Evolutionary conservation across 2,797 vertebrate species (phyloP).

Genomic region (Amphiprion clarkii): DNA sequence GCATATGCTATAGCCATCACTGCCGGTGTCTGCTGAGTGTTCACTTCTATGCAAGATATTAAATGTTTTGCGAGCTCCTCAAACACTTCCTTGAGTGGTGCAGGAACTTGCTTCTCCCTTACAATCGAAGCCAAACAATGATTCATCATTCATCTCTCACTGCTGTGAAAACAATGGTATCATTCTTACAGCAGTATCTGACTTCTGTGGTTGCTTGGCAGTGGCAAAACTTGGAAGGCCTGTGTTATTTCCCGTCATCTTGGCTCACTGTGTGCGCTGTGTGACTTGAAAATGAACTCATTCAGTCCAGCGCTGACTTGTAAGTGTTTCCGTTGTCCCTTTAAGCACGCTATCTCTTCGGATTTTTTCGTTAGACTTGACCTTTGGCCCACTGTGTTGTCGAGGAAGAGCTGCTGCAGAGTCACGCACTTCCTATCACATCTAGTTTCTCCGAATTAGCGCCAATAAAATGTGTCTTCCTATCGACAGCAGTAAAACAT

Average conservation of each 20-base stretch:
- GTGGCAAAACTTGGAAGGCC: background rate
- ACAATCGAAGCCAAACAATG: slow-evolving; percentile 38
- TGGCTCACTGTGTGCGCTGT: background rate
- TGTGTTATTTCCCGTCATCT: slow-evolving; percentile 19
- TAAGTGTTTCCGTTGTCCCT: slow-evolving; percentile 17
- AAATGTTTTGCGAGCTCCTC: background rate
- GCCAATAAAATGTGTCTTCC: slow-evolving; percentile 4
- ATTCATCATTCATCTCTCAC: slow-evolving; percentile 36
- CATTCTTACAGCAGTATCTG: slow-evolving; percentile 20
- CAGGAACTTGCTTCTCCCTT: slow-evolving; percentile 6
- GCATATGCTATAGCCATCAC: slow-evolving; percentile 18
- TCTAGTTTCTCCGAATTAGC: slow-evolving; percentile 8
- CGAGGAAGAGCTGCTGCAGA: slow-evolving; percentile 3
- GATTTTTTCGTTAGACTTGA: slow-evolving; percentile 24
- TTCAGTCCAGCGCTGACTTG: background rate
- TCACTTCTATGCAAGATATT: background rate
- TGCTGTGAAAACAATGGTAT: slow-evolving; percentile 30
- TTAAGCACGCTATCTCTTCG: slow-evolving; percentile 2
- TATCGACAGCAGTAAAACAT: slow-evolving; percentile 14
- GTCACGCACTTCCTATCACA: slow-evolving; percentile 16
- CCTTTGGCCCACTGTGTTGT: slow-evolving; percentile 22
- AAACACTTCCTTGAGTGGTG: background rate
- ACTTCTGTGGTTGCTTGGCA: slow-evolving; percentile 18
- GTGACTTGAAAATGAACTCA: slow-evolving; percentile 12
- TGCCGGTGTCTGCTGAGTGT: slow-evolving; percentile 4